These are phyloP conservation scores for Pilophorus perplexus DNA, from an alignment of 2,888 invertebrate genomes.

Conservation along the genomic window DNA sequence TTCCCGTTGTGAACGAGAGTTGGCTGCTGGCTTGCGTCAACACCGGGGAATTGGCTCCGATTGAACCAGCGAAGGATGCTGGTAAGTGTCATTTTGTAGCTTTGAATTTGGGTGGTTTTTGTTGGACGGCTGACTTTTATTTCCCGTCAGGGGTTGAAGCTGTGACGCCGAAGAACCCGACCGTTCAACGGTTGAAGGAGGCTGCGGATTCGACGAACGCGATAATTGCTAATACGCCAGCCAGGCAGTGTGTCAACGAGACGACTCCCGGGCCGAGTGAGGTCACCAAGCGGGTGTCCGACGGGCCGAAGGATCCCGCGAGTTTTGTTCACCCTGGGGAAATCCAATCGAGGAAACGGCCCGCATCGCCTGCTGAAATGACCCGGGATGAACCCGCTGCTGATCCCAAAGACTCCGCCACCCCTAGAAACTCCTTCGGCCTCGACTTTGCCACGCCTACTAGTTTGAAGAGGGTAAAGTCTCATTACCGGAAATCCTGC, in stretches of 20 bases:
- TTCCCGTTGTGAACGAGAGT: conserved; percentile 72
- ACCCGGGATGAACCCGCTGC: too few species aligned
- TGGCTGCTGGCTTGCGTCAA: conserved; percentile 62
- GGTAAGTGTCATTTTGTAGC: neutral
- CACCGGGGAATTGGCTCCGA: neutral
- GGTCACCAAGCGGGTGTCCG: too few species aligned
- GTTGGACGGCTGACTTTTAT: neutral
- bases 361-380: too few species aligned
- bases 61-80: neutral
- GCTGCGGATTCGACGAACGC: too few species aligned
- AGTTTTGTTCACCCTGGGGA: too few species aligned
- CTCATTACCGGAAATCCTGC: neutral
- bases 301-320: too few species aligned
- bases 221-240: too few species aligned
- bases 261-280: too few species aligned
- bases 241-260: too few species aligned
- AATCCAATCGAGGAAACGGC: neutral
- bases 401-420: neutral
- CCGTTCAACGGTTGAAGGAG: conserved; percentile 49
- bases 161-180: conserved; percentile 47
- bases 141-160: conserved; percentile 4
- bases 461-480: conserved; percentile 14
- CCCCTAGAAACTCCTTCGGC: neutral
- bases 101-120: neutral
- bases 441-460: conserved; percentile 13